A percentile compares a stretch with the other conserved stretches of the same genome.
These are phyloP conservation scores for Plebejus argus DNA, from an alignment of 2,888 invertebrate species.

Conservation along the genomic window DNA sequence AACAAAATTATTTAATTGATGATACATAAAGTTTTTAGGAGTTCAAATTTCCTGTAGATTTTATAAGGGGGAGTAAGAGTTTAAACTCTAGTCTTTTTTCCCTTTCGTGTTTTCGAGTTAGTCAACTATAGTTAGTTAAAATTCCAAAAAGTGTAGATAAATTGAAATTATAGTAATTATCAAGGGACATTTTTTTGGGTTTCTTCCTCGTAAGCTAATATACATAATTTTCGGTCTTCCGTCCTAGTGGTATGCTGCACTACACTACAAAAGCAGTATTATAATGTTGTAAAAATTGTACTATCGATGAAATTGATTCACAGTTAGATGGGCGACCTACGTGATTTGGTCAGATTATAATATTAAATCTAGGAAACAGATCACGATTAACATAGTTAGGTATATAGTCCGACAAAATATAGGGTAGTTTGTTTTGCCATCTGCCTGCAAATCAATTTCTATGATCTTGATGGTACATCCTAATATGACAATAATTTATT, in stretches of 20 bases:
- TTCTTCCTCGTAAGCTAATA: background rate
- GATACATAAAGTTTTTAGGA: background rate
- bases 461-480: background rate
- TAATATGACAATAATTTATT: background rate
- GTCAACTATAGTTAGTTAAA: background rate
- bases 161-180: background rate
- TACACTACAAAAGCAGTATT: constrained; percentile 1
- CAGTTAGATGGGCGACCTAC: background rate
- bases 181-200: background rate
- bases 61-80: background rate
- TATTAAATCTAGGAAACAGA: background rate
- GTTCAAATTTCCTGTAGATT: background rate
- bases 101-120: background rate
- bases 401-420: too few species aligned
- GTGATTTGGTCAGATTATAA: background rate
- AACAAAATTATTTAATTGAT: too few species aligned
- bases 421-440: background rate
- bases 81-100: background rate
- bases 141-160: background rate
- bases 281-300: background rate
- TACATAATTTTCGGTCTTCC: background rate
- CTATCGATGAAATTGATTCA: background rate
- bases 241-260: background rate
- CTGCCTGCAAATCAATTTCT: background rate
- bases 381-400: background rate